These are phyloP conservation scores for Ophion ventricosus DNA, from an alignment of 2,888 invertebrate genomes.

Conservation along the genomic window DNA sequence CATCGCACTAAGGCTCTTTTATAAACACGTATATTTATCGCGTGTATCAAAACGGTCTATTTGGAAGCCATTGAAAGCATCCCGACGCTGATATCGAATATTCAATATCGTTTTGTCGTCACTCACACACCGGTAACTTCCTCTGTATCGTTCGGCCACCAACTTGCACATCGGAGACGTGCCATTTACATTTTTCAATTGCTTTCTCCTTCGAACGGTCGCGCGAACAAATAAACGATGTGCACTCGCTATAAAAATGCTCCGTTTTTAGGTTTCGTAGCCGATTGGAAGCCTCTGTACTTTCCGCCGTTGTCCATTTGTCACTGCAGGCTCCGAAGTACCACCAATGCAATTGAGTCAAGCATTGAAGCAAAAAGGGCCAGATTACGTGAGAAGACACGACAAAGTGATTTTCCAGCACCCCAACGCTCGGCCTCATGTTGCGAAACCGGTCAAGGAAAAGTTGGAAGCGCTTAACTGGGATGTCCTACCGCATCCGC, in stretches of 20 bases:
- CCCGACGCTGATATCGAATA: slow-evolving; percentile 54
- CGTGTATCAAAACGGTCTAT: slow-evolving; percentile 50
- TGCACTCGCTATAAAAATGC: slow-evolving; percentile 37
- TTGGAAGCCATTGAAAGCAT: slow-evolving; percentile 51
- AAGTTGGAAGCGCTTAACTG: too few relatives aligned
- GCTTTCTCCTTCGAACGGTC: slow-evolving; percentile 11
- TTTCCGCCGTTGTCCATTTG: background rate
- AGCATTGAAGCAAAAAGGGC: too few relatives aligned
- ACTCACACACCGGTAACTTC: background rate
- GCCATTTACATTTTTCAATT: slow-evolving; percentile 54
- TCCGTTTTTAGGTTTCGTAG: background rate
- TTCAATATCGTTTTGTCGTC: slow-evolving; percentile 61
- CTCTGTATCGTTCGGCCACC: background rate
- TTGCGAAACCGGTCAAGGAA: too few relatives aligned
- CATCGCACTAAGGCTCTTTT: slow-evolving; percentile 3
- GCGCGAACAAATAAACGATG: slow-evolving; percentile 32
- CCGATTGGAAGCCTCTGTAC: background rate
- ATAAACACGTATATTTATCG: slow-evolving; percentile 49
- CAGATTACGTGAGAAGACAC: too few relatives aligned
- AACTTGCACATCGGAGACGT: slow-evolving; percentile 14
- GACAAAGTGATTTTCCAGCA: too few relatives aligned
- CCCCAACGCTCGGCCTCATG: too few relatives aligned
- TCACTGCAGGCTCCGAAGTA: background rate
- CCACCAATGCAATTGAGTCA: too few relatives aligned
- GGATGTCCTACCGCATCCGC: too few relatives aligned